Conservation (phyloP, 1,140 invertebrate genomes). For the Papilio dardanus region DNA sequence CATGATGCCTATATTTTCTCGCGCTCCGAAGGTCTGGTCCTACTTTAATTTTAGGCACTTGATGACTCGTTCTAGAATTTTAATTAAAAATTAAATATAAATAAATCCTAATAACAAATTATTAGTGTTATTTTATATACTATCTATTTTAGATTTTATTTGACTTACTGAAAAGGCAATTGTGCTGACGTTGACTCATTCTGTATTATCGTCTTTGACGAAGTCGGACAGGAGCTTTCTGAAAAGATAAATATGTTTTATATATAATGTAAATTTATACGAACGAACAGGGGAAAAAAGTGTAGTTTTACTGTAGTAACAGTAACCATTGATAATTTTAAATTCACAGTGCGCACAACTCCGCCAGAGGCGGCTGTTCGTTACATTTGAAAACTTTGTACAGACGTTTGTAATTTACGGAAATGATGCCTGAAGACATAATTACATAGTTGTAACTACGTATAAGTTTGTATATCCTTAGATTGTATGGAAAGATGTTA, state of each 20-base stretch:
- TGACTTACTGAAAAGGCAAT: conserved; percentile 50
- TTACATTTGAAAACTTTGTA: background rate
- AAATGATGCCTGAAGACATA: conserved; percentile 1
- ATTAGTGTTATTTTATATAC: too few relatives aligned
- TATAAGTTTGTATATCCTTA: background rate
- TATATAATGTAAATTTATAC: background rate
- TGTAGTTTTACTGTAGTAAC: background rate
- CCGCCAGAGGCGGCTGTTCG: background rate
- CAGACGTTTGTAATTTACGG: background rate
- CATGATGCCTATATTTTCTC: conserved; percentile 57
- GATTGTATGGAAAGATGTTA: too few relatives aligned
- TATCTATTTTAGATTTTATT: too few relatives aligned
- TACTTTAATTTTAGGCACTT: conserved; percentile 62
- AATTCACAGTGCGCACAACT: background rate
- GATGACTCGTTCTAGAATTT: conserved; percentile 64
- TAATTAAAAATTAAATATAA: conserved; percentile 1
- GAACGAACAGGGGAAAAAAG: background rate
- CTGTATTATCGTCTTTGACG: conserved; percentile 41
- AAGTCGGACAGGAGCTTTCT: conserved; percentile 30
- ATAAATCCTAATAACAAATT: too few relatives aligned
- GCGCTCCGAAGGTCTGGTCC: conserved; percentile 69
- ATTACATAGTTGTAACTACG: background rate
- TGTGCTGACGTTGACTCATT: conserved; percentile 47
- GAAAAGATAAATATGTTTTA: conserved; percentile 12
- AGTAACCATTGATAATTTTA: background rate